Evolutionary conservation across 2,797 vertebrate species (phyloP).

Genomic region (Lindbergichthys nudifrons): DNA sequence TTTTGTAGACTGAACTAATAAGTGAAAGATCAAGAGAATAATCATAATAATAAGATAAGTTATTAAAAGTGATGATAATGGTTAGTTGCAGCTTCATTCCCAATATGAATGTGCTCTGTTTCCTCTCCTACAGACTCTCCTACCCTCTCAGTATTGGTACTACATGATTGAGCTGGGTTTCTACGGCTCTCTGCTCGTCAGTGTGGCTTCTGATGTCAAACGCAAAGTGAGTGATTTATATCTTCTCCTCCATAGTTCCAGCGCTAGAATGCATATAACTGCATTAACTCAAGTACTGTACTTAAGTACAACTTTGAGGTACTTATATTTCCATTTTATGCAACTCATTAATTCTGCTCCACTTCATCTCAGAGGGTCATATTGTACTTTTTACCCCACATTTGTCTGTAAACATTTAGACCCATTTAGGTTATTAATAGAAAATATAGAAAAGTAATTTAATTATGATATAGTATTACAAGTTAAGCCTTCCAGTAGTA

Average conservation of each 20-base stretch:
- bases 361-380: too few species aligned
- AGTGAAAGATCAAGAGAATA: background rate
- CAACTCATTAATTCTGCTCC: too few species aligned
- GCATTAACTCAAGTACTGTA: too few species aligned
- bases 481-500: too few species aligned
- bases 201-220: conserved; percentile 94
- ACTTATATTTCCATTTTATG: too few species aligned
- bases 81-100: background rate
- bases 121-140: conserved; percentile 82
- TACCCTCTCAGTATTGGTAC: conserved; percentile 93
- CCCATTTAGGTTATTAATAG: too few species aligned
- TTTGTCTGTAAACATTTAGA: too few species aligned
- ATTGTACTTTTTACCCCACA: too few species aligned
- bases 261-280: too few species aligned
- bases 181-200: conserved; percentile 94
- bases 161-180: conserved; percentile 96
- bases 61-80: conserved; percentile 1
- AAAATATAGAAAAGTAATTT: too few species aligned
- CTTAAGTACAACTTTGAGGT: too few species aligned
- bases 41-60: conserved; percentile 2
- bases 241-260: background rate
- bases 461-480: too few species aligned
- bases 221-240: conserved; percentile 89
- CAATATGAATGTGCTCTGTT: conserved; percentile 1
- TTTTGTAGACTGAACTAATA: background rate